phyloP scores from a whole-genome alignment of 2,888 invertebrate genomes.

The Chloromyia formosa region DNA sequence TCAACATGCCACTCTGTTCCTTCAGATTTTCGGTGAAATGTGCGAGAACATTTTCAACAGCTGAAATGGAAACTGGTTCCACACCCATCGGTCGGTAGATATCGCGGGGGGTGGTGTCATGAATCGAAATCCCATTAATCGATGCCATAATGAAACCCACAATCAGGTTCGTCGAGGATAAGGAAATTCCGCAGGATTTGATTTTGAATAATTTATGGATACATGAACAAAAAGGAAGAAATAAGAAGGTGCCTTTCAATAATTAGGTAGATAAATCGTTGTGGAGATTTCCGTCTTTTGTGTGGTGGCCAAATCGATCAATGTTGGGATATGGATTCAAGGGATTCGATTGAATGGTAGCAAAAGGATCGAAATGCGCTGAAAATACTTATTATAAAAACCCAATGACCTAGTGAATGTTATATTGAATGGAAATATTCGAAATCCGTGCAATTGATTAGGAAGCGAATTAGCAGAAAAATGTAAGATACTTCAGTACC shows the following conservation, averaged over 20 bases:
- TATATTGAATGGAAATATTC: no score
- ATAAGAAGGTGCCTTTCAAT: not conserved
- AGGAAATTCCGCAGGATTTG: constrained; percentile 15
- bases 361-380: no score
- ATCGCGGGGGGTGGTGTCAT: not conserved
- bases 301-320: not conserved
- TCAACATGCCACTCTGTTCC: not conserved
- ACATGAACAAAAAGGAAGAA: not conserved
- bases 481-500: no score
- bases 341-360: no score
- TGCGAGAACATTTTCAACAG: not conserved
- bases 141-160: constrained; percentile 8
- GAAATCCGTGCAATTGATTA: no score
- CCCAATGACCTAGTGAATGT: no score
- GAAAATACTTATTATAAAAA: no score
- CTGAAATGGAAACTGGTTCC: not conserved
- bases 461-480: no score
- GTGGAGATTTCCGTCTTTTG: not conserved
- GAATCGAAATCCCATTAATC: constrained; percentile 17
- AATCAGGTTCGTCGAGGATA: constrained; percentile 8
- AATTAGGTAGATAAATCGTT: constrained; percentile 12
- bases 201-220: constrained; percentile 33
- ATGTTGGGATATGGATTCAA: no score
- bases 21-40: not conserved
- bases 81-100: no score